Base-by-base conservation (phyloP, 2,113 vertebrate species). In the Scophthalmus maximus region DNA sequence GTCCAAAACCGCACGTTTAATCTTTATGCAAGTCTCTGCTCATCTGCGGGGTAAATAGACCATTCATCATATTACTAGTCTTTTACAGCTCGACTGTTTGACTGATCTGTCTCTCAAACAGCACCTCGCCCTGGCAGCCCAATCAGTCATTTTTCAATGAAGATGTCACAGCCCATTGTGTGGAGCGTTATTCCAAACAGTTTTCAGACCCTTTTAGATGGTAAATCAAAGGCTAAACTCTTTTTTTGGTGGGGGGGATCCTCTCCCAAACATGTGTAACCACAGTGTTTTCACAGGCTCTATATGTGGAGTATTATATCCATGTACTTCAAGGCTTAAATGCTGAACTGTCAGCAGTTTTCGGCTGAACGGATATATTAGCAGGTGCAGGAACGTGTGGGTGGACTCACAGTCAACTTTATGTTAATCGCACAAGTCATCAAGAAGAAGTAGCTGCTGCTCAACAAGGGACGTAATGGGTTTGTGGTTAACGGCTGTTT, bases 121-220 rank as follows among this genome's bases (percentile, higher is more conserved):
- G 85, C 76, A 61, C 51, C 71, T 49, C 81, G 65, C 73, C 8
- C 70, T 34, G 79, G 78, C 88, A 81, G 77, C 51, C 78, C 66
- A 36, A 92, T 91, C 87, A 83, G 89, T 92, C 89, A 89, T 86
- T 76, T 87, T 84, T 90, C 91, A 83, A 87, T 89, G 84, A 87
- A 89, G 87, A 91, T 83, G 89, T 91, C 88, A 87, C 81, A 73
- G 83, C 85, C 86, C 87, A 82, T 88, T 90, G 88, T 90, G 88
- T 62, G 71, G 62, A 69, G 62, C 20, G 84, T 73, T 74, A 78
- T 57, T 72, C 81, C 50, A 78, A 87, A 85, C 79, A 67, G 66
- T 84, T 82, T 81, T 68, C 57, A 40, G 10, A 53, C 34, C 59
- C 51, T 61, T 60, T 82, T 56, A 49, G 62, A 78, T 53, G 73